Evolutionary conservation across 2,113 vertebrate species (phyloP), one percentile per base, ranked within the genome.

Genomic region (Typhlomys cinereus): DNA sequence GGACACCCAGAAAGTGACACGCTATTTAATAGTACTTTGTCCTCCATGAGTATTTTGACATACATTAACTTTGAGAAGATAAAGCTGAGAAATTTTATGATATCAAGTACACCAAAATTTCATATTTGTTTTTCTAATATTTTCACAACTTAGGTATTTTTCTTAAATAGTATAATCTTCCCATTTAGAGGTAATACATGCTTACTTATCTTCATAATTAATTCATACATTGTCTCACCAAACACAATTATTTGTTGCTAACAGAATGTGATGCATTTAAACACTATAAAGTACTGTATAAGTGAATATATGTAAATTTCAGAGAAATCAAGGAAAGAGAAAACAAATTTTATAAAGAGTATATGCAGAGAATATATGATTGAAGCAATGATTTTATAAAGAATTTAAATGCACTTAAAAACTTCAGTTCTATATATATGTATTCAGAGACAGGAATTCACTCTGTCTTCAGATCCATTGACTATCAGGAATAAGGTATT

Each of bases 131-230:
- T 88, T 3, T 5, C 31, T 78, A n/a, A 7, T 79, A 85, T 86
- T 94, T 90, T 90, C 39, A 79, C 36, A 74, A 66, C 80, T 91
- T 83, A 44, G 48, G 81, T 89, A 54, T 69, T 92, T 87, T 91
- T 89, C 69, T 87, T 91, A 34, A 44, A 5, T 52, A 52, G 27
- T 88, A 36, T 62, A 80, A 89, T 71, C 21, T 20, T 70, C 5
- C 34, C 23, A 87, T 36, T 23, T 88, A 91, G 61, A 82, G 85
- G 74, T 88, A 29, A 79, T 20, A 34, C 4, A 64, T 70, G 18
- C 48, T 81, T 89, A 48, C 86, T 66, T 11, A 76, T 39, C 88
- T 89, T 73, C 23, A 86, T 7, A 92, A 70, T 48, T 75, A 92
- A 85, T 2, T 34, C 10, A 66, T 78, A 44, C 67, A 75, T 61